phyloP scores from a whole-genome alignment of 2,113 vertebrate genomes.

The Sprattus sprattus region DNA sequence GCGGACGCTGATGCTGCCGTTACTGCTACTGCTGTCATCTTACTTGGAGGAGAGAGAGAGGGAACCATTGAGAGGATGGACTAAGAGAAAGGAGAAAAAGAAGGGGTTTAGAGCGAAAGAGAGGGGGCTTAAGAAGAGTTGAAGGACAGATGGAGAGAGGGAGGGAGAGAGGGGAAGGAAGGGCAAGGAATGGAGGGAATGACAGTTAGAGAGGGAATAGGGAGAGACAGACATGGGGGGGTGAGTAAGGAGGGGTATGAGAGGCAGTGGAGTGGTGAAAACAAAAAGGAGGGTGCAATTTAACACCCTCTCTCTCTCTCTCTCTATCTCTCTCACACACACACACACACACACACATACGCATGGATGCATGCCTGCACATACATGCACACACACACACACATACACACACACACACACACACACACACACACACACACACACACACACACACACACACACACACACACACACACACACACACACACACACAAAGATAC shows the following conservation, averaged over 20 bases:
- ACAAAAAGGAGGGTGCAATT: not conserved
- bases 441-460: not conserved
- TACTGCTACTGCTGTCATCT: not conserved
- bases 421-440: not conserved
- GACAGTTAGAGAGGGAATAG: not conserved
- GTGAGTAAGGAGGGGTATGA: not conserved
- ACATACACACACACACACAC: not conserved
- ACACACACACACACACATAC: too few relatives aligned
- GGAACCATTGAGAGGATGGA: not conserved
- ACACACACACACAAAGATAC: conserved; percentile 20
- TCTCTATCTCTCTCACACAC: not conserved
- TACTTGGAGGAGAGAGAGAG: not conserved
- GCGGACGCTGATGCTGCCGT: not conserved
- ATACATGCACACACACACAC: not conserved
- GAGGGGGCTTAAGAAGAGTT: conserved; percentile 28
- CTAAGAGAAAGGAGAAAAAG: conserved; percentile 34
- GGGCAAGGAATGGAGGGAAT: not conserved
- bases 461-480: conserved; percentile 13
- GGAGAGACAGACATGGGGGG: not conserved
- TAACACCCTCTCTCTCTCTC: not conserved
- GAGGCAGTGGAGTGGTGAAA: not conserved
- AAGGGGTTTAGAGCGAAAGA: not conserved
- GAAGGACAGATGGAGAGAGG: conserved; percentile 41
- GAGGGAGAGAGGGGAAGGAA: not conserved
- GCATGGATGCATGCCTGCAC: too few relatives aligned